Conservation (phyloP, 1,140 invertebrate species). For the Dreissena rostriformis region DNA sequence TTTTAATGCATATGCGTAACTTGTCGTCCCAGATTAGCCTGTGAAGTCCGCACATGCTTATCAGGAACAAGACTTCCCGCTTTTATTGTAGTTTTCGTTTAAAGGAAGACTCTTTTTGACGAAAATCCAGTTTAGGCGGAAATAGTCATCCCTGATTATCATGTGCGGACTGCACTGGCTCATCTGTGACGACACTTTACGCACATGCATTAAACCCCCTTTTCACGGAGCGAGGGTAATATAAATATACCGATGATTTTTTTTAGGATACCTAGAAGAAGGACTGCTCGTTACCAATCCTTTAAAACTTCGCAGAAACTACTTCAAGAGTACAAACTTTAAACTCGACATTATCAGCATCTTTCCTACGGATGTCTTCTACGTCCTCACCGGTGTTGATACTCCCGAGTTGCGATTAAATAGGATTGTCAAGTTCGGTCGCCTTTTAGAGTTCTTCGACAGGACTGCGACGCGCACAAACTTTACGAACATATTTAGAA, state of each 20-base stretch:
- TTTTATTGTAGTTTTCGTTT: too few relatives aligned
- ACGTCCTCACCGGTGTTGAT: slow-evolving; percentile 84
- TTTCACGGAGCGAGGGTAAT: too few relatives aligned
- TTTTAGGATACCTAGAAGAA: slow-evolving; percentile 88
- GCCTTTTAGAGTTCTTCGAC: slow-evolving; percentile 94
- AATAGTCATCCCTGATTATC: too few relatives aligned
- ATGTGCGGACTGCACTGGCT: too few relatives aligned
- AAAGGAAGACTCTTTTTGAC: too few relatives aligned
- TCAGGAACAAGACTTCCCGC: too few relatives aligned
- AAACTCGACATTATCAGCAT: slow-evolving; percentile 89
- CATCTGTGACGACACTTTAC: too few relatives aligned
- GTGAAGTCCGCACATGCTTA: too few relatives aligned
- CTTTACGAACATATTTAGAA: slow-evolving; percentile 88
- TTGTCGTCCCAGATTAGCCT: too few relatives aligned
- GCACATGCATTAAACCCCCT: too few relatives aligned
- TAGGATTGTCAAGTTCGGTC: slow-evolving; percentile 89
- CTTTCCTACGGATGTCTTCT: slow-evolving; percentile 93
- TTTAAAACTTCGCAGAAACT: slow-evolving; percentile 89
- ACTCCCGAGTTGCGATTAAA: slow-evolving; percentile 88
- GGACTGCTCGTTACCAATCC: slow-evolving; percentile 94
- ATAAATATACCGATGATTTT: background rate
- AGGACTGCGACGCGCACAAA: slow-evolving; percentile 95
- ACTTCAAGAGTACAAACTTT: slow-evolving; percentile 86
- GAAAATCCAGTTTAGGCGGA: too few relatives aligned
- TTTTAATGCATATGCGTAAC: too few relatives aligned